A percentile compares a stretch with the other conserved stretches of the same genome.
Evolutionary conservation across 2,888 invertebrate species (phyloP).

Genomic region (Sinodicranocentrus sp.): DNA sequence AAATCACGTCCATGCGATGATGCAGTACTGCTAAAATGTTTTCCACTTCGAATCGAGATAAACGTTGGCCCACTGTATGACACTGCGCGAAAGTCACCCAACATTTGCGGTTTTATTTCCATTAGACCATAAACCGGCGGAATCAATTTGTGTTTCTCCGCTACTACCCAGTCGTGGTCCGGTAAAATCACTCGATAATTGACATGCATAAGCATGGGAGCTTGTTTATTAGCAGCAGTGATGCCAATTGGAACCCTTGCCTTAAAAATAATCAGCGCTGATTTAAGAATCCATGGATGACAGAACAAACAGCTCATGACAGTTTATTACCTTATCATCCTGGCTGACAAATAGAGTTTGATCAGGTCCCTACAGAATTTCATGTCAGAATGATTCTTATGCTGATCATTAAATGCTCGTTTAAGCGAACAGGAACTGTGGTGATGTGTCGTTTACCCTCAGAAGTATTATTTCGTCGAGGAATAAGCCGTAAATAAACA

Average conservation of each 20-base stretch:
- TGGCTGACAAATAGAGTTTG: constrained; percentile 43
- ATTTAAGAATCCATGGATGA: not conserved
- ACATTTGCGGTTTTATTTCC: constrained; percentile 74
- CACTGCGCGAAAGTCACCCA: constrained; percentile 77
- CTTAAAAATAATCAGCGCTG: constrained; percentile 59
- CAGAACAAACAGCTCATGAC: not conserved
- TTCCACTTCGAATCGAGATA: constrained; percentile 77
- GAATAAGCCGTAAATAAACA: not conserved
- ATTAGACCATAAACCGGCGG: constrained; percentile 77
- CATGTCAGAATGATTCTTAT: constrained; percentile 76
- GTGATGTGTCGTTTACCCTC: constrained; percentile 67
- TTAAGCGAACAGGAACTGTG: constrained; percentile 69
- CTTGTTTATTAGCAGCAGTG: constrained; percentile 78
- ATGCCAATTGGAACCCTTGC: constrained; percentile 78
- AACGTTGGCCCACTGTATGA: constrained; percentile 78
- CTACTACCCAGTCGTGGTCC: constrained; percentile 78
- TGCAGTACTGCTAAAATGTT: constrained; percentile 77
- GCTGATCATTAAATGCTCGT: constrained; percentile 59
- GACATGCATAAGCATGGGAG: constrained; percentile 77
- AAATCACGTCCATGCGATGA: constrained; percentile 77
- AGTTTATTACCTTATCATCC: constrained; percentile 63
- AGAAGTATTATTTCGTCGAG: not conserved
- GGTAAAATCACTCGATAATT: constrained; percentile 76
- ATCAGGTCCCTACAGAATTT: constrained; percentile 76
- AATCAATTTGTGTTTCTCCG: constrained; percentile 77